These are phyloP conservation scores for Salvelinus fontinalis DNA, from an alignment of 2,113 vertebrate genomes.

Conservation along the genomic window DNA sequence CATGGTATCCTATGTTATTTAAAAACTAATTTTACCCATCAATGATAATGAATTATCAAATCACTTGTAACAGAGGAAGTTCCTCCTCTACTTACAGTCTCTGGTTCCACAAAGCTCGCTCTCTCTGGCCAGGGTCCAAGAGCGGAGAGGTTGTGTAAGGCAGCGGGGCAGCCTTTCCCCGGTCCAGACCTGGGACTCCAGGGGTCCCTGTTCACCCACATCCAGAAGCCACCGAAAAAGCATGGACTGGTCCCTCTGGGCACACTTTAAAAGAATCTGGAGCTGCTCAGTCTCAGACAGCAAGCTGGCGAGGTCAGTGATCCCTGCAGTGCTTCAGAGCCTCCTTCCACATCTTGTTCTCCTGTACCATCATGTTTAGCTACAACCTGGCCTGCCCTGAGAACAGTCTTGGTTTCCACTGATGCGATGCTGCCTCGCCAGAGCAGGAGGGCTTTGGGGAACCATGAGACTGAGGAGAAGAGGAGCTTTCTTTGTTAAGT, in stretches of 20 bases:
- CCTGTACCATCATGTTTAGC: too few species aligned
- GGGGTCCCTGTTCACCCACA: slow-evolving; percentile 16
- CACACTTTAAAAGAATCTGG: not conserved
- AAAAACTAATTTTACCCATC: too few species aligned
- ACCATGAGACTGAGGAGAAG: too few species aligned
- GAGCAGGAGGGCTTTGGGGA: too few species aligned
- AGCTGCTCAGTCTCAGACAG: not conserved
- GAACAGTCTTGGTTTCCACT: too few species aligned
- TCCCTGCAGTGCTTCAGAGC: slow-evolving; percentile 27
- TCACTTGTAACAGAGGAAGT: not conserved
- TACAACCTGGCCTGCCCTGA: too few species aligned
- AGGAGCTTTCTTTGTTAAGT: too few species aligned
- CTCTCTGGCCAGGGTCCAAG: not conserved
- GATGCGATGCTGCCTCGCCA: too few species aligned
- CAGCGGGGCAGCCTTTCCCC: not conserved
- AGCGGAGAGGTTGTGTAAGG: not conserved
- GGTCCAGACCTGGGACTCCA: not conserved
- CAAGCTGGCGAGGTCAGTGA: slow-evolving; percentile 39
- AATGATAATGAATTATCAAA: too few species aligned
- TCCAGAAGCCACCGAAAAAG: slow-evolving; percentile 44
- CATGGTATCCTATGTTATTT: too few species aligned
- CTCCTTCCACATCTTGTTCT: too few species aligned
- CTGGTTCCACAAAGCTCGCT: not conserved
- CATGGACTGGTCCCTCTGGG: slow-evolving; percentile 25
- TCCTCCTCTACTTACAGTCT: not conserved